Percentiles rank a stretch among this genome's conserved stretches.
phyloP scores from a whole-genome alignment of 1,140 invertebrate species.

The Pseudomyrmex cubaensis region DNA sequence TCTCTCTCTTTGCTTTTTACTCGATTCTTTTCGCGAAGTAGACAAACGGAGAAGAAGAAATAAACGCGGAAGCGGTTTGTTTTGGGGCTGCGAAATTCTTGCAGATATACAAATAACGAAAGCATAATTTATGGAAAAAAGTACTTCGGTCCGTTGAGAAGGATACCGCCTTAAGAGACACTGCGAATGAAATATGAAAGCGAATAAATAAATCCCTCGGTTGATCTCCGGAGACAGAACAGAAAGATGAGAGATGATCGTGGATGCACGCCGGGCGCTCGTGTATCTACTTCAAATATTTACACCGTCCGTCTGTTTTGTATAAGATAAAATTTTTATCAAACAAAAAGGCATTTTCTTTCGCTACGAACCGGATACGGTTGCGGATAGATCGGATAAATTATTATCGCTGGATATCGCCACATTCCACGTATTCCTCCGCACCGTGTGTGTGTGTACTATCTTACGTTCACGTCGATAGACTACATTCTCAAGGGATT shows the following conservation, averaged over 20 bases:
- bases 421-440: neutral
- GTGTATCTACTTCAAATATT: conserved; percentile 43
- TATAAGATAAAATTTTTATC: conserved; percentile 28
- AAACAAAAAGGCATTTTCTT: neutral
- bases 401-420: conserved; percentile 29
- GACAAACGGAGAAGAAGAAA: neutral
- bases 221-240: neutral
- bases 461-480: neutral
- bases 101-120: neutral
- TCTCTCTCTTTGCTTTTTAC: neutral
- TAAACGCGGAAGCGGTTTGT: neutral
- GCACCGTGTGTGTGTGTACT: neutral
- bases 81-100: conserved; percentile 10
- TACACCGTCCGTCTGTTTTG: conserved; percentile 29
- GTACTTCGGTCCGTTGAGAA: neutral
- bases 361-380: conserved; percentile 5
- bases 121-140: conserved; percentile 25
- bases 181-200: conserved; percentile 7
- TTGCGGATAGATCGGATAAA: conserved; percentile 10
- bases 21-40: neutral
- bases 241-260: neutral
- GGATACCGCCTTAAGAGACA: neutral
- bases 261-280: conserved; percentile 10
- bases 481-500: neutral
- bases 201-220: conserved; percentile 30